Conservation (phyloP, 2,888 invertebrate genomes). For the Apodemia mormo region DNA sequence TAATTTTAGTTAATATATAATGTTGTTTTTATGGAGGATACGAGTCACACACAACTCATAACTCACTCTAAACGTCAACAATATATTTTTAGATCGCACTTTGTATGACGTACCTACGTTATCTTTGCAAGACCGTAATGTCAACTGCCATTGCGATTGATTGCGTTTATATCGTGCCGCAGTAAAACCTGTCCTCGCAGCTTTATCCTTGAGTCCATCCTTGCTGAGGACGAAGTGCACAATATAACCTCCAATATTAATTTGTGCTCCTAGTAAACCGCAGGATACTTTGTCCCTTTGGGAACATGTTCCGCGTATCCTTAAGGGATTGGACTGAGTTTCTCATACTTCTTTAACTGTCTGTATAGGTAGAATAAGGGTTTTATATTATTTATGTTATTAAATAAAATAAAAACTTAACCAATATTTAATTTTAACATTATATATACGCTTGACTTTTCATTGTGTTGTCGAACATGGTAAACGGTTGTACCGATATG, state of each 20-base stretch:
- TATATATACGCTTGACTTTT: too few species aligned
- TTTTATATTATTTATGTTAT: too few species aligned
- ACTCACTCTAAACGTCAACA: neutral
- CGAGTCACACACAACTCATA: too few species aligned
- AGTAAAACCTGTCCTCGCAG: constrained; percentile 50
- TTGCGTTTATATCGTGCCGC: constrained; percentile 36
- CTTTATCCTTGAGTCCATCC: constrained; percentile 74
- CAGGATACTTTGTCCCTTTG: constrained; percentile 83
- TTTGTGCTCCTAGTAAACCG: constrained; percentile 73
- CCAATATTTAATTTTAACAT: too few species aligned
- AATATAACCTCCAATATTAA: constrained; percentile 52
- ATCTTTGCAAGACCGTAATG: constrained; percentile 42
- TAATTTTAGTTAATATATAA: neutral
- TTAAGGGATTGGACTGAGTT: constrained; percentile 42
- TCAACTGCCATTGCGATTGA: constrained; percentile 58
- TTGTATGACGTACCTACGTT: constrained; percentile 23
- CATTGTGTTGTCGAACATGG: too few species aligned
- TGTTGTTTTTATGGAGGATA: neutral
- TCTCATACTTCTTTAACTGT: neutral
- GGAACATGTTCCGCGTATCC: constrained; percentile 64
- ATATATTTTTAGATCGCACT: constrained; percentile 4
- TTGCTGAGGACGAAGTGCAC: constrained; percentile 71
- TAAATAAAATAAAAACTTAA: too few species aligned
- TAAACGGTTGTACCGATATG: too few species aligned
- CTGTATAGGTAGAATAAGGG: too few species aligned